These are phyloP conservation scores for Panthera uncia DNA, from an alignment of 2,113 vertebrate genomes.

Conservation along the genomic window DNA sequence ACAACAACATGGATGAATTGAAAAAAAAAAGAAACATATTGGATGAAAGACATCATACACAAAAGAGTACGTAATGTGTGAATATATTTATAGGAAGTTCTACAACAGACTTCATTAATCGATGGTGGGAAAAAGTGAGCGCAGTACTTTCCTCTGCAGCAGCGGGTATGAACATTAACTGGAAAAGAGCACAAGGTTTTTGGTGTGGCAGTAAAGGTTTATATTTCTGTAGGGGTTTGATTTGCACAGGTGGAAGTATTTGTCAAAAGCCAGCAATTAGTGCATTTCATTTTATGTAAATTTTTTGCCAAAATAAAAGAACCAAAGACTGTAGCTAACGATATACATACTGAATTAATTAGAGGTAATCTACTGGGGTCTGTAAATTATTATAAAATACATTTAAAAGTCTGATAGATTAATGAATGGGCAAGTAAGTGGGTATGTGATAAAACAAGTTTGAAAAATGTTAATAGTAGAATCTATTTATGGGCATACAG, in stretches of 20 bases:
- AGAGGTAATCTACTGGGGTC: background rate
- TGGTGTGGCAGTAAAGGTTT: background rate
- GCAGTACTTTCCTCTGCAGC: background rate
- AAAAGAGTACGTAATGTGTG: background rate
- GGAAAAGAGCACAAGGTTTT: background rate
- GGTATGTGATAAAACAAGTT: background rate
- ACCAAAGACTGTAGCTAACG: background rate
- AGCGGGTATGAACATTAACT: background rate
- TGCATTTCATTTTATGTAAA: background rate
- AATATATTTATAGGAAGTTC: background rate
- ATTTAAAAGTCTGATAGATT: background rate
- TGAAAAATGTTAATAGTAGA: background rate
- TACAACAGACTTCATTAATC: background rate
- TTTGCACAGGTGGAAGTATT: background rate
- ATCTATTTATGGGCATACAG: background rate
- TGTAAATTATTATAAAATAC: background rate
- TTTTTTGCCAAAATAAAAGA: conserved; percentile 30
- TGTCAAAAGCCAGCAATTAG: background rate
- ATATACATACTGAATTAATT: background rate
- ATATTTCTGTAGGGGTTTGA: background rate
- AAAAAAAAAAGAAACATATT: background rate
- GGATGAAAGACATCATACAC: background rate
- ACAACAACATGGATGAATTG: background rate
- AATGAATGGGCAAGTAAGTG: background rate
- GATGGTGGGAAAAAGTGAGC: background rate